These are phyloP conservation scores for Bellardia bayeri DNA, from an alignment of 2,888 invertebrate species.

Conservation along the genomic window DNA sequence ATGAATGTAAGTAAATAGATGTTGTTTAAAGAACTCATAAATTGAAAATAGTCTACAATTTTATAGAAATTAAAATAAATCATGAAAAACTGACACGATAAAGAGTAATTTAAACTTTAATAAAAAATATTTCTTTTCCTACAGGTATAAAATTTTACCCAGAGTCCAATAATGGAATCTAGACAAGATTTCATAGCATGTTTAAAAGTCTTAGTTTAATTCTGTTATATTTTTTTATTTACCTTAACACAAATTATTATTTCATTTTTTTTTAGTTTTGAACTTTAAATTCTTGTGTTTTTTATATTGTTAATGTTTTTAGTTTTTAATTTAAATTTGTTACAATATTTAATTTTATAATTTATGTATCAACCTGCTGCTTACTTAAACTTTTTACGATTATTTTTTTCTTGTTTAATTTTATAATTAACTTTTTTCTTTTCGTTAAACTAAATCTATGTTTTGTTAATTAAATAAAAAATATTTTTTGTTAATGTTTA, in stretches of 20 bases:
- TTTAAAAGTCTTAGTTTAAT: slow-evolving; percentile 40
- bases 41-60: not conserved
- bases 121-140: slow-evolving; percentile 14
- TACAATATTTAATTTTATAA: slow-evolving; percentile 61
- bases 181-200: slow-evolving; percentile 16
- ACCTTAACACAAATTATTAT: slow-evolving; percentile 39
- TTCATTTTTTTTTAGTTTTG: slow-evolving; percentile 64
- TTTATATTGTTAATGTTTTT: slow-evolving; percentile 41
- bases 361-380: slow-evolving; percentile 63
- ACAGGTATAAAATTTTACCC: slow-evolving; percentile 29
- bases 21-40: not conserved
- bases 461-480: slow-evolving; percentile 61
- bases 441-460: slow-evolving; percentile 64
- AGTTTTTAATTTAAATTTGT: slow-evolving; percentile 53
- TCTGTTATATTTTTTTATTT: slow-evolving; percentile 5
- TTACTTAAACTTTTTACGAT: slow-evolving; percentile 32
- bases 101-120: not conserved
- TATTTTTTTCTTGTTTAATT: slow-evolving; percentile 29
- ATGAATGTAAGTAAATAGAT: slow-evolving; percentile 1
- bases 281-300: slow-evolving; percentile 70
- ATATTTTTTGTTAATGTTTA: slow-evolving; percentile 37
- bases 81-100: not conserved
- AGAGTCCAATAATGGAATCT: slow-evolving; percentile 25
- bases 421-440: slow-evolving; percentile 49
- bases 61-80: not conserved